These are phyloP conservation scores for Porites lutea DNA, from an alignment of 64 coral and sea anemone species.

Conservation along the genomic window DNA sequence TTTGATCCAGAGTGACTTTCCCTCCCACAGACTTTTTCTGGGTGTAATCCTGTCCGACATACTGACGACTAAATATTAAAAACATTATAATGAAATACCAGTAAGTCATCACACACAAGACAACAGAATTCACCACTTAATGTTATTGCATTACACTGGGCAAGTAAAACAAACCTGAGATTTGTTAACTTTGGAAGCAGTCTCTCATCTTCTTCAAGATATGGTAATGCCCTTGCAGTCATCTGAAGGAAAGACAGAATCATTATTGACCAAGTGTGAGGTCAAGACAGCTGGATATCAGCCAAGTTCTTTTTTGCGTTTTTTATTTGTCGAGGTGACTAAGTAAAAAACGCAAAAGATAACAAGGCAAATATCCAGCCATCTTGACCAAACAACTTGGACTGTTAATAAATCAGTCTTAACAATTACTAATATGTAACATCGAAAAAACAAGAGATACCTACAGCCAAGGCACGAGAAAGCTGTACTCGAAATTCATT, in stretches of 20 bases:
- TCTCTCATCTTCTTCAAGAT: slow-evolving; percentile 96
- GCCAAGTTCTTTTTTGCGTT: too few species aligned
- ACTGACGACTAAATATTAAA: slow-evolving; percentile 77
- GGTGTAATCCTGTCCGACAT: slow-evolving; percentile 91
- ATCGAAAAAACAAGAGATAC: background rate
- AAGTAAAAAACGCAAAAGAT: too few species aligned
- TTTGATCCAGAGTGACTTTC: slow-evolving; percentile 92
- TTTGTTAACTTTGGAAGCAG: slow-evolving; percentile 93
- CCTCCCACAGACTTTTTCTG: slow-evolving; percentile 74
- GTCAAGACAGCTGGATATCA: too few species aligned
- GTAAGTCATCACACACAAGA: too few species aligned
- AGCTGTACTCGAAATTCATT: slow-evolving; percentile 90
- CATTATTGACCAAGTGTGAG: too few species aligned
- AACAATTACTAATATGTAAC: too few species aligned
- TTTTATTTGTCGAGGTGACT: too few species aligned
- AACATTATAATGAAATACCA: background rate
- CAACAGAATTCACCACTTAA: too few species aligned
- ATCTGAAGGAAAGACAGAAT: slow-evolving; percentile 42
- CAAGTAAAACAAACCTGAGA: slow-evolving; percentile 71
- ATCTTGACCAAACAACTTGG: too few species aligned
- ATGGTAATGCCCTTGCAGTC: slow-evolving; percentile 95
- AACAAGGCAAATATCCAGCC: too few species aligned
- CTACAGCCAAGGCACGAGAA: slow-evolving; percentile 91
- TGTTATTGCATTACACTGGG: too few species aligned
- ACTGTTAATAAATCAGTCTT: too few species aligned